Evolutionary conservation across 2,797 vertebrate genomes (phyloP).

Genomic region (Schizopygopsis malacanthus): DNA sequence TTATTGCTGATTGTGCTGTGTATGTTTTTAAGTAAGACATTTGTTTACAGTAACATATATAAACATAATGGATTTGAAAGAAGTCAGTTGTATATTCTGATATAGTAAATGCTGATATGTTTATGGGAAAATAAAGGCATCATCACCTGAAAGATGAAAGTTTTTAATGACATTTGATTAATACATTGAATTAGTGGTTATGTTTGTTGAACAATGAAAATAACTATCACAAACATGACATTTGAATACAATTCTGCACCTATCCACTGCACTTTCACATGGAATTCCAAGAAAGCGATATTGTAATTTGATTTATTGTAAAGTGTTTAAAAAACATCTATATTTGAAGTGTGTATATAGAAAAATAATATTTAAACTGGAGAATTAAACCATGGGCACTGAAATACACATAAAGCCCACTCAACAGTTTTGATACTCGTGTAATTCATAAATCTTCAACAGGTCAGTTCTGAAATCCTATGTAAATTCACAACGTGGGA

Average conservation of each 20-base stretch:
- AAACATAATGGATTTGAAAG: not conserved
- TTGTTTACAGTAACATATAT: not conserved
- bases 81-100: not conserved
- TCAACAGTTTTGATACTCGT: slow-evolving; percentile 1
- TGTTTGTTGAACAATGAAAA: not conserved
- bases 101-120: not conserved
- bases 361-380: not conserved
- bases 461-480: slow-evolving; percentile 14
- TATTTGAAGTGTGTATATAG: not conserved
- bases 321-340: not conserved
- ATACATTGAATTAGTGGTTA: not conserved
- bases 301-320: not conserved
- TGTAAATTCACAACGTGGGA: slow-evolving; percentile 26
- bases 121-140: not conserved
- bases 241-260: not conserved
- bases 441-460: slow-evolving; percentile 38
- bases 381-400: not conserved
- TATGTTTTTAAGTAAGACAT: not conserved
- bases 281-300: not conserved
- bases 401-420: slow-evolving; percentile 4
- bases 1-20: not conserved
- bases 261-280: not conserved
- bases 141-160: not conserved
- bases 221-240: not conserved
- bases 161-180: not conserved